phyloP scores from a whole-genome alignment of 1,140 invertebrate species.

The Drosophila paulistorum region DNA sequence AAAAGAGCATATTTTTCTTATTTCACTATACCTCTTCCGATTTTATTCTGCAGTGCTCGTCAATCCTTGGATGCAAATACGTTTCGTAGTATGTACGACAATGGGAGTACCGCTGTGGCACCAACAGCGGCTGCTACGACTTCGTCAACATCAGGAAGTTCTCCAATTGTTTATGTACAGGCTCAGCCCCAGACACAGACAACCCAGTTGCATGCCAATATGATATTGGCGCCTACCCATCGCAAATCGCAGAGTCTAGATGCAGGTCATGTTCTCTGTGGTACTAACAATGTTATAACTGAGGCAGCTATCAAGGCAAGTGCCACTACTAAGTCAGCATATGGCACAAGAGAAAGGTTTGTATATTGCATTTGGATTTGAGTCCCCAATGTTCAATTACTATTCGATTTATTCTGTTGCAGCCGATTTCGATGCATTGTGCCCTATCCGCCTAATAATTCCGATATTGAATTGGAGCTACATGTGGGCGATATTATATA shows the following conservation, averaged over 20 bases:
- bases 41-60: conserved; percentile 42
- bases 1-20: too few relatives aligned
- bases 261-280: conserved; percentile 84
- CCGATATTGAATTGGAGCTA: conserved; percentile 95
- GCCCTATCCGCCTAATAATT: conserved; percentile 95
- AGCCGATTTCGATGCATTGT: conserved; percentile 93
- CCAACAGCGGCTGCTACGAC: conserved; percentile 39
- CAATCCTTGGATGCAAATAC: conserved; percentile 75
- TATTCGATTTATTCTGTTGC: conserved; percentile 41
- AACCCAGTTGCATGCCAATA: conserved; percentile 68
- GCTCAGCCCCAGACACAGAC: conserved; percentile 44
- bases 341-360: conserved; percentile 72
- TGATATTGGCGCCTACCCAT: conserved; percentile 85
- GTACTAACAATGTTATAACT: conserved; percentile 50
- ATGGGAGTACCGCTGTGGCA: conserved; percentile 44
- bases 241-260: conserved; percentile 92
- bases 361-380: background rate
- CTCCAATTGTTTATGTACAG: conserved; percentile 30
- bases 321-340: conserved; percentile 73
- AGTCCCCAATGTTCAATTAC: too few relatives aligned
- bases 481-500: conserved; percentile 95
- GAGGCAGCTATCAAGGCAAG: conserved; percentile 77
- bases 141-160: background rate
- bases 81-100: conserved; percentile 71
- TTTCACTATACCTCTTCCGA: background rate